A percentile compares a stretch with the other conserved stretches of the same genome.
Evolutionary conservation across 2,797 vertebrate species (phyloP).

Genomic region (Sebastes reedi): DNA sequence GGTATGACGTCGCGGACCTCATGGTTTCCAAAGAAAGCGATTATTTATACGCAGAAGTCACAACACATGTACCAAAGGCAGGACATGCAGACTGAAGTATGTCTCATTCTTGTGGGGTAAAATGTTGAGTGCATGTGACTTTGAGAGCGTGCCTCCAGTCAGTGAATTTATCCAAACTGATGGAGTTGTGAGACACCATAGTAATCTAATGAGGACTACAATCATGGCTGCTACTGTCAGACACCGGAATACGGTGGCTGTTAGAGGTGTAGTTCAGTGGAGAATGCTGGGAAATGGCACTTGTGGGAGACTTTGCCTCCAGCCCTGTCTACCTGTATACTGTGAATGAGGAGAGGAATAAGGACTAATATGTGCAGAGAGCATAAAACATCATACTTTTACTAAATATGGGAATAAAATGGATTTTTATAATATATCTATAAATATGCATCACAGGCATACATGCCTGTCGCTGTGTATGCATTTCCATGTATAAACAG

Average conservation of each 20-base stretch:
- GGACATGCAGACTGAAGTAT: slow-evolving; percentile 41
- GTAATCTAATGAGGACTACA: slow-evolving; percentile 50
- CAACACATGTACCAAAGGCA: slow-evolving; percentile 29
- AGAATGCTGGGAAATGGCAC: slow-evolving; percentile 78
- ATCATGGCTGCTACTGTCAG: slow-evolving; percentile 60
- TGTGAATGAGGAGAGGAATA: slow-evolving; percentile 56
- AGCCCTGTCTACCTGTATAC: slow-evolving; percentile 75
- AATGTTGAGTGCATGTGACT: slow-evolving; percentile 26
- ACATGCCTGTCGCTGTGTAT: slow-evolving; percentile 47
- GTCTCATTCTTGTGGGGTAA: neutral
- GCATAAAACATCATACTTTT: slow-evolving; percentile 66
- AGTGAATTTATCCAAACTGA: slow-evolving; percentile 1
- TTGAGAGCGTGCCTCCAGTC: neutral
- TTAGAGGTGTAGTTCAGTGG: slow-evolving; percentile 56
- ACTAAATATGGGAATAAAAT: slow-evolving; percentile 77
- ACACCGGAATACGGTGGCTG: slow-evolving; percentile 40
- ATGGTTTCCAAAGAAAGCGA: slow-evolving; percentile 12
- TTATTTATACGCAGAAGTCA: slow-evolving; percentile 14
- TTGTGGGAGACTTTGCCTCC: slow-evolving; percentile 78
- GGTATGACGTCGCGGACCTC: neutral
- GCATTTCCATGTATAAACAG: slow-evolving; percentile 77
- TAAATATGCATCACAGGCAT: slow-evolving; percentile 74
- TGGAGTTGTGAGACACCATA: slow-evolving; percentile 7
- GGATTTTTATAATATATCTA: slow-evolving; percentile 78
- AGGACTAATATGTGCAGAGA: slow-evolving; percentile 60